Evolutionary conservation across 2,113 vertebrate genomes (phyloP), one percentile per base, ranked within the genome.

Genomic region (Dicerorhinus sumatrensis): DNA sequence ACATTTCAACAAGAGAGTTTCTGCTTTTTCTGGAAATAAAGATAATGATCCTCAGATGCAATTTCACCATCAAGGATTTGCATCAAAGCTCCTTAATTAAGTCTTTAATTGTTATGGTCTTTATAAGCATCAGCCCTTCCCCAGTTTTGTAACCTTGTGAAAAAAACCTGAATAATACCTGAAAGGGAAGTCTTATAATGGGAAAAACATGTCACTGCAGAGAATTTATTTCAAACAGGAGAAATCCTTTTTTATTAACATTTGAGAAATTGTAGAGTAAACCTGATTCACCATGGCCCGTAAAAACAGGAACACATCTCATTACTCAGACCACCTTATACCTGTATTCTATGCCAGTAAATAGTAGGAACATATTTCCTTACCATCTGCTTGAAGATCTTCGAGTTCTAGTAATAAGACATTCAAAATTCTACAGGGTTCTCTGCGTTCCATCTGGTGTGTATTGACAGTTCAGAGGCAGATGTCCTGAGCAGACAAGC

Each of bases 311-410:
- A 81, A 14, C 86, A 67, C n/a, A 62, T 91, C 58, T 89, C 56
- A 86, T 42, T 46, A 75, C 73, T 93, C 48, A 82, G 51, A 70
- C 91, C 62, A 31, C 31, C 42, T 94, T 87, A 31, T 39, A 87
- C 65, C 58, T 91, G 8, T 48, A 39, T 82, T 46, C 51, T 72
- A 4, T 91, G 87, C 29, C 76, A 91, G 1, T 84, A 67, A 88
- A 94, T 29, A 72, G 10, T 63, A 31, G 54, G 42, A 93, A 82
- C n/a, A 29, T 90, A 72, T 77, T 93, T 93, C 72, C 58, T 93
- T 93, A 88, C 75, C 62, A 56, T 93, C 75, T 83, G 27, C 65
- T 82, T 84, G 29, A 60, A 95, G n/a, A 46, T 82, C 83, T 97
- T 91, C 36, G 84, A 84, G 70, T 72, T 88, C 51, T 84, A 36